These are phyloP conservation scores for Artemia sinica DNA, from an alignment of 2,888 invertebrate genomes.

Conservation along the genomic window DNA sequence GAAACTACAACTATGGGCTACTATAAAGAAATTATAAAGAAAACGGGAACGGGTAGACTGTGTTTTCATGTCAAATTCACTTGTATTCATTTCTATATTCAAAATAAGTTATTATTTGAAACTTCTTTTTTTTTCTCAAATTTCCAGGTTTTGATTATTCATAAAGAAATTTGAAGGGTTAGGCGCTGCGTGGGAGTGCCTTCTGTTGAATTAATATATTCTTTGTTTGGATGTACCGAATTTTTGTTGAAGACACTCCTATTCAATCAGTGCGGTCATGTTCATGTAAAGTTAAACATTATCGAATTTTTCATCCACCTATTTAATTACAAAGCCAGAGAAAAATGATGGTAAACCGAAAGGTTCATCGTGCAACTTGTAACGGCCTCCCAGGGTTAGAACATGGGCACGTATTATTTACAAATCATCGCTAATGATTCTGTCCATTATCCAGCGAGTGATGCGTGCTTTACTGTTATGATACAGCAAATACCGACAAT, in stretches of 20 bases:
- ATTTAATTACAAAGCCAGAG: slow-evolving; percentile 9
- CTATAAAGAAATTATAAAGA: no score
- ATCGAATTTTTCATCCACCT: neutral
- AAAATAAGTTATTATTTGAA: no score
- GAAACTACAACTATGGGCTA: no score
- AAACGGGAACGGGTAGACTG: no score
- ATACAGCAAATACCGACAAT: neutral
- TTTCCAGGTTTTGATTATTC: no score
- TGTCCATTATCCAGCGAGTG: neutral
- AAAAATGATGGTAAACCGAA: neutral
- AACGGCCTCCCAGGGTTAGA: slow-evolving; percentile 9
- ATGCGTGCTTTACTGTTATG: slow-evolving; percentile 9
- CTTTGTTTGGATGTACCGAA: no score
- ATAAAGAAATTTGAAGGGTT: no score
- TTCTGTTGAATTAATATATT: no score
- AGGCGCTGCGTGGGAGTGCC: no score
- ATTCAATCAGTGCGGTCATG: neutral
- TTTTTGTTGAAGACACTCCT: neutral
- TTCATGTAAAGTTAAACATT: neutral
- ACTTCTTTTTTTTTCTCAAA: no score
- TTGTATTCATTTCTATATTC: no score
- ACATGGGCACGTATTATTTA: slow-evolving; percentile 3
- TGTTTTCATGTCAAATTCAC: no score
- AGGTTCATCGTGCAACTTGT: neutral
- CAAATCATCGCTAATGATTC: slow-evolving; percentile 10